phyloP scores from a whole-genome alignment of 2,888 invertebrate genomes.

The Pammene aurita region DNA sequence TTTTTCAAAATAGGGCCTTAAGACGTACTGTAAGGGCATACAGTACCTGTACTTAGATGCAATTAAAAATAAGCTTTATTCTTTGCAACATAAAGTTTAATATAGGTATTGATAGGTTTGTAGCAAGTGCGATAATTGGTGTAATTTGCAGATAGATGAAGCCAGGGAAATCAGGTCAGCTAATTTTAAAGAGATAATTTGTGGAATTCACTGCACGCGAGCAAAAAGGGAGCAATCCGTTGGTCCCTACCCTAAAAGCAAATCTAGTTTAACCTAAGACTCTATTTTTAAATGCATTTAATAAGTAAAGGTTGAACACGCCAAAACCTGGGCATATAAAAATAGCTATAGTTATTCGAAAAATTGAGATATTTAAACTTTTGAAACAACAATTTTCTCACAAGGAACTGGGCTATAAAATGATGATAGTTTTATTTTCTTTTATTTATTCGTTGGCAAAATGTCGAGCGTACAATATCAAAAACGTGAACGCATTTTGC shows the following conservation, averaged over 20 bases:
- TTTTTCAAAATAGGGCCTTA: too few species aligned
- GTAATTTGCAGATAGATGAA: constrained; percentile 31
- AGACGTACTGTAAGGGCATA: constrained; percentile 7
- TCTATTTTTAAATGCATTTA: too few species aligned
- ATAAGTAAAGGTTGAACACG: too few species aligned
- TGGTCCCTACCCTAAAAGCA: constrained; percentile 14
- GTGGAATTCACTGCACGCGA: constrained; percentile 14
- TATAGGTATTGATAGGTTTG: background rate
- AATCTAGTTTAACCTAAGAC: background rate
- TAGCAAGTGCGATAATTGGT: constrained; percentile 25
- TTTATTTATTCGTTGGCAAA: too few species aligned
- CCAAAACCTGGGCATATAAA: too few species aligned
- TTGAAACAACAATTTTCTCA: too few species aligned
- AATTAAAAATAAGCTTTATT: constrained; percentile 10
- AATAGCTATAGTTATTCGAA: too few species aligned
- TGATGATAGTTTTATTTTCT: too few species aligned
- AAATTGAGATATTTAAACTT: too few species aligned
- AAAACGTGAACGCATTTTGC: too few species aligned
- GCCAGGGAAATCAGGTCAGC: constrained; percentile 36
- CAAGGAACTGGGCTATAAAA: too few species aligned
- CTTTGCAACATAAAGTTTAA: background rate
- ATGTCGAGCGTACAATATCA: too few species aligned
- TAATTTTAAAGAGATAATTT: constrained; percentile 33
- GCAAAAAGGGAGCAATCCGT: constrained; percentile 6
- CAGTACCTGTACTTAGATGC: background rate